Evolutionary conservation across 2,113 vertebrate species (phyloP), one percentile per base, ranked within the genome.

Genomic region (Bostrychus sinensis): DNA sequence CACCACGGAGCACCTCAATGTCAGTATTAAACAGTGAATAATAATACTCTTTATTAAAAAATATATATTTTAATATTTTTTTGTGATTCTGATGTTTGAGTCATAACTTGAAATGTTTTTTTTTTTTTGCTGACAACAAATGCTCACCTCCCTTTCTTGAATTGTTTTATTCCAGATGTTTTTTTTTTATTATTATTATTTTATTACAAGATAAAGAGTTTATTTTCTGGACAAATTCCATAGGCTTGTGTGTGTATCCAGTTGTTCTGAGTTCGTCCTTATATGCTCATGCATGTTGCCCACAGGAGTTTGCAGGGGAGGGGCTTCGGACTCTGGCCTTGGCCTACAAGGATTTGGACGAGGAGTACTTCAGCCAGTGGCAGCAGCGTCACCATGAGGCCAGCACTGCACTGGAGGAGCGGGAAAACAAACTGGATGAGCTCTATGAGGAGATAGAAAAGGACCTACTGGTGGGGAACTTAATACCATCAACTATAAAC

Each of bases 1-100:
- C 81, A 98, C 97, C 14, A 96, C 93, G 3, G 93, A 94, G n/a
- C 96, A 98, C 62, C 91, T 98, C 17, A 95, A 97, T 26, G 97
- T 99, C 71, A 93, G 96, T 92, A 9, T 0, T 0, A 8, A 10
- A 36, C 3, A 28, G 7, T 26, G 6, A n/a, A 28, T 10, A 28
- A n/a, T n/a, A n/a, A 4, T 4, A 34, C 30, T 39, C 14, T 12
- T 1, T 12, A 39, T 12, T 13, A 39, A 12, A 39, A 16, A 3
- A 6, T 12, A n/a, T n/a, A n/a, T n/a, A n/a, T n/a, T n/a, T n/a
- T n/a, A n/a, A n/a, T n/a, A n/a, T n/a, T n/a, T n/a, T 32, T 32
- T n/a, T n/a, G n/a, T n/a, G n/a, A n/a, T n/a, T n/a, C n/a, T n/a
- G n/a, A n/a, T n/a, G n/a, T n/a, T n/a, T n/a, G n/a, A n/a, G n/a